Base-by-base conservation (phyloP, 1,140 invertebrate genomes). In the Latrodectus geometricus region DNA sequence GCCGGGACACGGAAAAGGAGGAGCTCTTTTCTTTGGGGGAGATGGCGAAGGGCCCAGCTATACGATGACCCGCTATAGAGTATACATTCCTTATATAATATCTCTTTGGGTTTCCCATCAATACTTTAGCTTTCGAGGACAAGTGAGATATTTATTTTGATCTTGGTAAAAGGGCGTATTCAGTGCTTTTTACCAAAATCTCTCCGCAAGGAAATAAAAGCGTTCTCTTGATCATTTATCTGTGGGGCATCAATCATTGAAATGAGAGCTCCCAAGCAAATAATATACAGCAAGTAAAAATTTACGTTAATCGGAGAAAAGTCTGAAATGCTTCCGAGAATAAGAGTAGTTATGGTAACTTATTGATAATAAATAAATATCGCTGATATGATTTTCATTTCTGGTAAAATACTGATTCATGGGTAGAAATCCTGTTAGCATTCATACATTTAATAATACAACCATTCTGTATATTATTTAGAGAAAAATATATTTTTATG, bases 1-100 rank as follows among this genome's bases (percentile, higher is more conserved):
- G 73, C 73, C 48, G 49, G 50, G 61, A 86, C 83, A 86, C 50
- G 83, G 66, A 86, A 86, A 78, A 52, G 83, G 83, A 86, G 83
- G 83, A 72, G 74, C 75, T n/a, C 83, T 61, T 78, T 86, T 84
- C 82, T 84, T 84, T 61, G 21, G 65, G 65, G 82, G 52, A 49
- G 56, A 80, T 61, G 54, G 11, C 17, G 21, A 35, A 78, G 65
- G 49, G 61, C 23, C 78, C 20, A 8, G 12, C n/a, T 81, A 72
- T 21, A 70, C 21, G 80, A 74, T 83, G 80, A 83, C 79, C 79
- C 66, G 61, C 61, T 12, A 21, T 65, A 65, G 20, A 77, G 75
- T 23, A 20, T 61, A 77, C 75, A 77, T 35, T 35, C 54, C 54
- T 61, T 61, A 11, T 61, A 61, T 61, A 8, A 61, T 61, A 61